Evolutionary conservation across 1,140 invertebrate species (phyloP).

Genomic region (Pogonomyrmex barbatus): DNA sequence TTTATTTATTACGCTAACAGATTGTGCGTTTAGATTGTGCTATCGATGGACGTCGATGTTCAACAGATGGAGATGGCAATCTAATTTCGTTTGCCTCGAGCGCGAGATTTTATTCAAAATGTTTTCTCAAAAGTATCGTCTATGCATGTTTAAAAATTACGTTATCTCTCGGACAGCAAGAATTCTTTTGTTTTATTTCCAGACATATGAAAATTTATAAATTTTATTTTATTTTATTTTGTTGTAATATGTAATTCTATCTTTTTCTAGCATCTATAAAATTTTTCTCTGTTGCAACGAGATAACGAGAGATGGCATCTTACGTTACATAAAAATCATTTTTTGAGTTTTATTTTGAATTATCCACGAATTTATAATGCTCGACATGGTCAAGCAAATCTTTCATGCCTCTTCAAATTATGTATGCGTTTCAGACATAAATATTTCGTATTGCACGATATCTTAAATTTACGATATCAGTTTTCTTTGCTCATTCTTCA

Average conservation of each 20-base stretch:
- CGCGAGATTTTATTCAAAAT: constrained; percentile 12
- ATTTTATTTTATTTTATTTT: not conserved
- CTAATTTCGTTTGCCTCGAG: not conserved
- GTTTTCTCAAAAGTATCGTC: constrained; percentile 14
- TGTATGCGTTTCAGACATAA: not conserved
- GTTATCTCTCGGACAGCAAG: not conserved
- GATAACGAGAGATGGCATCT: not conserved
- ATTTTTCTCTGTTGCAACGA: not conserved
- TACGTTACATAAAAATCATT: not conserved
- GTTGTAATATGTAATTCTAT: not conserved
- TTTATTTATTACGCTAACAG: constrained; percentile 77
- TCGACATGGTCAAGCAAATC: too few species aligned
- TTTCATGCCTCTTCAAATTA: not conserved
- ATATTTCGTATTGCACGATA: not conserved
- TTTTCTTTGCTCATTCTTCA: constrained; percentile 40
- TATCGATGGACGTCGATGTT: constrained; percentile 11
- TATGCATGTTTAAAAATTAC: not conserved
- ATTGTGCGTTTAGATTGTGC: constrained; percentile 58
- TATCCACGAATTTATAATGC: not conserved
- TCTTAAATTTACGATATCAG: constrained; percentile 13
- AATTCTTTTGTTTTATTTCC: not conserved
- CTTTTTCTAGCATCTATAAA: not conserved
- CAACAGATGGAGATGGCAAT: not conserved
- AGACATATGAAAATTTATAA: not conserved
- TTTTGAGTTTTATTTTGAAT: not conserved